Evolutionary conservation across 2,113 vertebrate genomes (phyloP).

Genomic region (human (Homo sapiens)): DNA sequence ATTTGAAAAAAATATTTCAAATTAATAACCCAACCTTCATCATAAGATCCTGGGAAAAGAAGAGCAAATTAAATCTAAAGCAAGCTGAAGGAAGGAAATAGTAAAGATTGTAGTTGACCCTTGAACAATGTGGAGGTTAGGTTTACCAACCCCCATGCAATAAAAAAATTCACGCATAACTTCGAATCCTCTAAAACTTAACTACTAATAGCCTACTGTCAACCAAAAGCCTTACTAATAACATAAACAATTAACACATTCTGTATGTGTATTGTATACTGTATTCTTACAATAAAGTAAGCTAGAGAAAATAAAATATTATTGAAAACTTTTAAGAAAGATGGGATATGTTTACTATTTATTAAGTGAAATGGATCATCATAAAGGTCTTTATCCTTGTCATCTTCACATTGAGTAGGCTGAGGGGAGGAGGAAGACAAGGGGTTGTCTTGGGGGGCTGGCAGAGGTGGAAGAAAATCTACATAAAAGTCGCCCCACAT

Average conservation of each 20-base stretch:
- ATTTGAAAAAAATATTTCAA: not conserved
- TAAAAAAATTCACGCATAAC: not conserved
- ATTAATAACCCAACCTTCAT: not conserved
- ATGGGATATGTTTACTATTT: not conserved
- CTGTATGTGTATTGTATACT: not conserved
- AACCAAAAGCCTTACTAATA: not conserved
- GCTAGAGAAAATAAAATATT: not conserved
- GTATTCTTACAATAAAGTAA: not conserved
- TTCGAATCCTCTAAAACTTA: not conserved
- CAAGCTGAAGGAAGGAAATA: not conserved
- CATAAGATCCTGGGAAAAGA: not conserved
- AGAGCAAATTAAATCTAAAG: not conserved
- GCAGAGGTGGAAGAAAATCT: not conserved
- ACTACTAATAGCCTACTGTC: not conserved
- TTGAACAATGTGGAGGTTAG: not conserved
- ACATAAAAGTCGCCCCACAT: not conserved
- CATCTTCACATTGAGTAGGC: not conserved
- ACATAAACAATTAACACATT: not conserved
- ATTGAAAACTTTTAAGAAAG: not conserved
- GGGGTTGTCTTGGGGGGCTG: not conserved
- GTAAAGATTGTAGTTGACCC: not conserved
- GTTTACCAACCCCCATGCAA: not conserved
- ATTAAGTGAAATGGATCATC: not conserved
- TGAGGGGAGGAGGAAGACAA: not conserved
- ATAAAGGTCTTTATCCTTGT: not conserved